phyloP scores from a whole-genome alignment of 1,140 invertebrate species.

The Aphaenogaster ashmeadi region DNA sequence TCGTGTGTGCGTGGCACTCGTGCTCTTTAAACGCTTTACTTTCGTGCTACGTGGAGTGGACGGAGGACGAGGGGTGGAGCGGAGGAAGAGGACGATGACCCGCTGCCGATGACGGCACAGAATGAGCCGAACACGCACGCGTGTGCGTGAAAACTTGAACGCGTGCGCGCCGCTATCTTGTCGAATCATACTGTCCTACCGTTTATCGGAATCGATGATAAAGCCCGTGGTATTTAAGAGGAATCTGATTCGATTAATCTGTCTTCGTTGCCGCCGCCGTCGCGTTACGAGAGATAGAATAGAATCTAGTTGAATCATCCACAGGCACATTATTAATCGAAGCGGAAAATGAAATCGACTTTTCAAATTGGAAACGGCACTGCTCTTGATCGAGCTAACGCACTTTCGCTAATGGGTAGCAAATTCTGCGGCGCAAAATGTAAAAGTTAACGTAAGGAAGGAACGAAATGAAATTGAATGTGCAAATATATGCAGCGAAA shows the following conservation, averaged over 20 bases:
- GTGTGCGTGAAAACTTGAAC: slow-evolving; percentile 57
- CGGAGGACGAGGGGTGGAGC: slow-evolving; percentile 2
- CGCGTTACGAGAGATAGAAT: neutral
- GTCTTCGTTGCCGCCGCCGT: neutral
- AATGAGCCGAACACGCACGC: slow-evolving; percentile 61
- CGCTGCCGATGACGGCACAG: slow-evolving; percentile 72
- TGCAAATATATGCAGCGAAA: neutral
- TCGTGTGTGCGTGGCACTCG: neutral
- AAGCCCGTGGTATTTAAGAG: neutral
- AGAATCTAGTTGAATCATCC: slow-evolving; percentile 9
- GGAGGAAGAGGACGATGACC: slow-evolving; percentile 74
- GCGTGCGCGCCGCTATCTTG: neutral
- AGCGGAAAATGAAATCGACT: slow-evolving; percentile 1
- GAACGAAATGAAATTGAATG: neutral
- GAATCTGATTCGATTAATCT: slow-evolving; percentile 3
- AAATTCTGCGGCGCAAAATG: neutral
- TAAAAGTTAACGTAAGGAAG: neutral
- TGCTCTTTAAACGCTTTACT: slow-evolving; percentile 65
- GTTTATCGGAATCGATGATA: slow-evolving; percentile 29
- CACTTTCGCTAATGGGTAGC: neutral
- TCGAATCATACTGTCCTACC: slow-evolving; percentile 30
- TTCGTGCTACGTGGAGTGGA: slow-evolving; percentile 48
- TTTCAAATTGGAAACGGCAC: neutral
- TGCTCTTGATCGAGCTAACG: neutral
- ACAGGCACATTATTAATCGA: neutral